Base-by-base conservation (phyloP, 1,140 invertebrate species). In the Halesus radiatus region DNA sequence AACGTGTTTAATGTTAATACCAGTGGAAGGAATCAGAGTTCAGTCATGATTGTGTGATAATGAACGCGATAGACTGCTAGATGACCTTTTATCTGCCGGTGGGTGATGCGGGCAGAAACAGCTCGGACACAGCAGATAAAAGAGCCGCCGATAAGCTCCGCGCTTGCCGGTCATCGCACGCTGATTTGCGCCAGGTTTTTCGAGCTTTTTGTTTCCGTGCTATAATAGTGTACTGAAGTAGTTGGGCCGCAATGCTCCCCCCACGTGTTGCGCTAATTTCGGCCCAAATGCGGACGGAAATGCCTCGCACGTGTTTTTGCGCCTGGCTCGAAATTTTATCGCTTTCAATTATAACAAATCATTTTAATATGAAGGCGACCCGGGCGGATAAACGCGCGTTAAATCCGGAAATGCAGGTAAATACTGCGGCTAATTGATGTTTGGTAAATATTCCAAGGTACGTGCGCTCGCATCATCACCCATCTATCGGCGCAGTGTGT, bases 191-290 rank as follows among this genome's bases (percentile, higher is more conserved):
- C 20, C 54, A 56, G 54, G 54, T 56, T 56, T 56, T 56, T 56
- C n/a, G 54, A 18, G n/a, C 54, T n/a, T 56, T 56, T 56, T 56
- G 54, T 56, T 20, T n/a, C 54, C 54, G 54, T 20, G 20, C 20
- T 56, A 18, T 56, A 18, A 56, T 56, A 18, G 37, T 45, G 37
- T 45, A 45, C 37, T 6, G 32, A 32, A 32, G 32, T 32, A 32
- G 53, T 20, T 3, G 53, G 16, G 54, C n/a, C 5, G 16, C n/a
- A 18, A 8, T 18, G 37, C 70, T 15, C 50, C 54, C 50, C 13
- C 70, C 70, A 74, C 70, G 70, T 74, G 70, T 74, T 74, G 70
- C 66, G 66, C 70, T 74, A 74, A 74, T 74, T 74, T 54, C 53
- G 23, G 70, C 70, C 70, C 70, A 74, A 74, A 74, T 56, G 70